A percentile compares a stretch with the other conserved stretches of the same genome.
These are phyloP conservation scores for Anguilla marmorata DNA, from an alignment of 2,797 vertebrate species.

Conservation along the genomic window DNA sequence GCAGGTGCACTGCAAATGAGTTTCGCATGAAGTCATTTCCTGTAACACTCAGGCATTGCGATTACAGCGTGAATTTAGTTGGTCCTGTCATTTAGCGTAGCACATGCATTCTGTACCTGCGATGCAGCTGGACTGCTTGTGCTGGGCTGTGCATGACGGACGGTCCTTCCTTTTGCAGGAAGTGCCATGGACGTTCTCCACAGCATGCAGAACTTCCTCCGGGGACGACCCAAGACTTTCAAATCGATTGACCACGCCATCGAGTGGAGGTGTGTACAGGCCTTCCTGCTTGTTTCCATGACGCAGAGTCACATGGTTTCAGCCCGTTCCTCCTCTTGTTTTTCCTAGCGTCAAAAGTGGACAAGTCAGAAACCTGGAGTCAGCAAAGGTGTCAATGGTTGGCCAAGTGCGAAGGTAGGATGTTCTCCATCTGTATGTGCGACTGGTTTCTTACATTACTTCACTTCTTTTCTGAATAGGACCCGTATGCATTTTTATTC, in stretches of 20 bases:
- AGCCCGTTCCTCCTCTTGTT: neutral
- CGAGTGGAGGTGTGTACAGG: constrained; percentile 63
- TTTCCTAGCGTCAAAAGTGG: constrained; percentile 65
- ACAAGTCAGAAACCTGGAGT: constrained; percentile 70
- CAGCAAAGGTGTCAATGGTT: constrained; percentile 69
- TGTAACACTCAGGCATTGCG: neutral
- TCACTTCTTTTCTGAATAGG: neutral
- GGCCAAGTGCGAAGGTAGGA: constrained; percentile 68
- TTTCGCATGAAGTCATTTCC: neutral
- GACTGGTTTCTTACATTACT: neutral
- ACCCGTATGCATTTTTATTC: neutral
- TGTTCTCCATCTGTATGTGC: neutral
- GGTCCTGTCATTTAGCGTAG: neutral
- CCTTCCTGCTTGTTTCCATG: neutral
- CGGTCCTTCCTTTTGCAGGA: constrained; percentile 44
- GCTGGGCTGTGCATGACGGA: neutral
- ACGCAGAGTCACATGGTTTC: neutral
- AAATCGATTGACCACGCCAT: constrained; percentile 69
- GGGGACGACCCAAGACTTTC: constrained; percentile 66
- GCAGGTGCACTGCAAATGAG: neutral
- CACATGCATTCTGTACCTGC: neutral
- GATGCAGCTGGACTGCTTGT: neutral
- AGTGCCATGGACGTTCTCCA: constrained; percentile 67
- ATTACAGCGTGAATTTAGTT: neutral
- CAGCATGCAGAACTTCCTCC: constrained; percentile 69